Evolutionary conservation across 2,797 vertebrate genomes (phyloP).

Genomic region (Tangara arthus): DNA sequence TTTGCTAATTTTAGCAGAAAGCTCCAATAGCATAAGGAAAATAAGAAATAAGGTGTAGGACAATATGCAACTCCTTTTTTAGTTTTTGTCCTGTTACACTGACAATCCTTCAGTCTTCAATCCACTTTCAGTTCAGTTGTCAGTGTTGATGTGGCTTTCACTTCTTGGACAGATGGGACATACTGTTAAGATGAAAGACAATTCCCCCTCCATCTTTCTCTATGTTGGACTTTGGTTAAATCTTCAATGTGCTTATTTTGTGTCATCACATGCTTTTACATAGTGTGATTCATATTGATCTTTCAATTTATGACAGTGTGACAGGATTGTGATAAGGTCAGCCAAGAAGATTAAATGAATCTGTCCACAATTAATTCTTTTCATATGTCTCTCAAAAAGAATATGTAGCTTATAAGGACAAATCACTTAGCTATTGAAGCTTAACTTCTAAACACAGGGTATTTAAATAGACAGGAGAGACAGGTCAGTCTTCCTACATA

Average conservation of each 20-base stretch:
- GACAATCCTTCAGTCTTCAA: background rate
- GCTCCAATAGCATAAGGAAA: background rate
- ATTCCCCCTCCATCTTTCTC: fast-evolving
- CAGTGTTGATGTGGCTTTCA: background rate
- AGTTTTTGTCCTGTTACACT: background rate
- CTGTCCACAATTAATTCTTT: background rate
- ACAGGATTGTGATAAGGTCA: background rate
- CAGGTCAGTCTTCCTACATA: background rate
- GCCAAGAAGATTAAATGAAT: background rate
- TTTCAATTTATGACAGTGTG: background rate
- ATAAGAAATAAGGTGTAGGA: background rate
- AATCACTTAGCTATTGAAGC: background rate
- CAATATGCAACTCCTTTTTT: background rate
- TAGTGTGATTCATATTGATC: background rate
- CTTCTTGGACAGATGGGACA: background rate
- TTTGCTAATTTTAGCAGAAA: background rate
- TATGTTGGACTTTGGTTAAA: background rate
- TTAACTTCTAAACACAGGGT: background rate
- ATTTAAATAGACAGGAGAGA: background rate
- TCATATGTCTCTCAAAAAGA: background rate
- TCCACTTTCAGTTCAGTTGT: background rate
- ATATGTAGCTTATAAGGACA: background rate
- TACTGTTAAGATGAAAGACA: background rate
- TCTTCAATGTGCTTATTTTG: background rate
- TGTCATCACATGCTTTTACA: background rate